These are phyloP conservation scores for Pionites leucogaster DNA, from an alignment of 2,113 vertebrate genomes.

Conservation along the genomic window DNA sequence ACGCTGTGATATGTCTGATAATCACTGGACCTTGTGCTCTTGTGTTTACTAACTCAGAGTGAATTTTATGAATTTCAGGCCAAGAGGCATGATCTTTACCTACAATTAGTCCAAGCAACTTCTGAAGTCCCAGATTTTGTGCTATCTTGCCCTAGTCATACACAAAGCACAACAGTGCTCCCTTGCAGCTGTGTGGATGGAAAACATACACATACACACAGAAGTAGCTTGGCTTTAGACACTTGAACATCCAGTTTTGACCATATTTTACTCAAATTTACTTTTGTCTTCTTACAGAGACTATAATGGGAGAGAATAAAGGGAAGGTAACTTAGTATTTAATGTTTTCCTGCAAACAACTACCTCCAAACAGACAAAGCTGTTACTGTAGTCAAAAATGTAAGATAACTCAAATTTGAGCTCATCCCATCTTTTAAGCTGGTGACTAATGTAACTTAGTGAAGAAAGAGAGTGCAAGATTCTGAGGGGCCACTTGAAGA, in stretches of 20 bases:
- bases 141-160: background rate
- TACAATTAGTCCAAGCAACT: background rate
- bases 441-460: background rate
- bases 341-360: background rate
- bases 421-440: background rate
- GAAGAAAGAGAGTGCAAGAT: background rate
- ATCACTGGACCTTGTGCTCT: background rate
- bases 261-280: background rate
- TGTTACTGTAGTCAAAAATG: background rate
- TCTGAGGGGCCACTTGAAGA: background rate
- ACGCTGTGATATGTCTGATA: background rate
- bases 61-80: background rate
- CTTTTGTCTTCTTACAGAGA: background rate
- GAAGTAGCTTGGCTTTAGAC: background rate
- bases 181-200: background rate
- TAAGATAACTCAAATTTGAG: background rate
- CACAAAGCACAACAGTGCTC: background rate
- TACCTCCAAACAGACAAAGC: background rate
- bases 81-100: background rate
- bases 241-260: background rate
- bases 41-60: background rate
- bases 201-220: background rate
- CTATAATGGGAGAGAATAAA: background rate
- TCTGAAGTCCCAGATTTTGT: background rate
- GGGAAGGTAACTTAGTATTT: background rate